These are phyloP conservation scores for Pomacea canaliculata DNA, from an alignment of 2,888 invertebrate species.

Conservation along the genomic window DNA sequence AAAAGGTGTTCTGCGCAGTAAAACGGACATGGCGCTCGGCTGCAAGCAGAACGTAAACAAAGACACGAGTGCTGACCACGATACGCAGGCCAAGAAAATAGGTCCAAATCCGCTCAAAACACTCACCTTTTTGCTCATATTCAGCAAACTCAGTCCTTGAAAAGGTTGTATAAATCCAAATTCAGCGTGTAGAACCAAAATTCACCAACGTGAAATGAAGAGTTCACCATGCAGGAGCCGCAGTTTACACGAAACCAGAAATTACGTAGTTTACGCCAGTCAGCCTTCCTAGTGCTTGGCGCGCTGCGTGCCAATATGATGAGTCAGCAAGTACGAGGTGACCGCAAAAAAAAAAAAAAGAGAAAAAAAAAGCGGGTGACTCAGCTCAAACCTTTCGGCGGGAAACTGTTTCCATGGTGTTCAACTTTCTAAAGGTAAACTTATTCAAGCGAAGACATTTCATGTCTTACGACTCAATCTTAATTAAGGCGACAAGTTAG, in stretches of 20 bases:
- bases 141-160: slow-evolving; percentile 17
- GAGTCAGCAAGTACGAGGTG: slow-evolving; percentile 47
- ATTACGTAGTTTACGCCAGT: slow-evolving; percentile 45
- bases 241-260: slow-evolving; percentile 41
- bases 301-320: slow-evolving; percentile 44
- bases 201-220: slow-evolving; percentile 21
- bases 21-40: slow-evolving; percentile 20
- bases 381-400: slow-evolving; percentile 2
- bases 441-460: too few relatives aligned
- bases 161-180: slow-evolving; percentile 4
- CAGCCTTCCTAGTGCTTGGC: slow-evolving; percentile 37
- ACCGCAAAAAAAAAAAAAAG: slow-evolving; percentile 30
- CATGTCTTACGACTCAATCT: too few relatives aligned
- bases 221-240: slow-evolving; percentile 29
- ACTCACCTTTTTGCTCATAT: slow-evolving; percentile 43
- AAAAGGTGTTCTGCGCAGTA: slow-evolving; percentile 22
- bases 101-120: background rate
- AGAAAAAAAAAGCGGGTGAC: background rate
- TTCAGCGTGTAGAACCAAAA: slow-evolving; percentile 3
- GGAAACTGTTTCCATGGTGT: background rate
- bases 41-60: slow-evolving; percentile 61
- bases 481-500: background rate
- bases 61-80: slow-evolving; percentile 46
- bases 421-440: background rate
- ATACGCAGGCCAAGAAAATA: background rate